phyloP scores from a whole-genome alignment of 2,113 vertebrate species.

The Melanerpes formicivorus region DNA sequence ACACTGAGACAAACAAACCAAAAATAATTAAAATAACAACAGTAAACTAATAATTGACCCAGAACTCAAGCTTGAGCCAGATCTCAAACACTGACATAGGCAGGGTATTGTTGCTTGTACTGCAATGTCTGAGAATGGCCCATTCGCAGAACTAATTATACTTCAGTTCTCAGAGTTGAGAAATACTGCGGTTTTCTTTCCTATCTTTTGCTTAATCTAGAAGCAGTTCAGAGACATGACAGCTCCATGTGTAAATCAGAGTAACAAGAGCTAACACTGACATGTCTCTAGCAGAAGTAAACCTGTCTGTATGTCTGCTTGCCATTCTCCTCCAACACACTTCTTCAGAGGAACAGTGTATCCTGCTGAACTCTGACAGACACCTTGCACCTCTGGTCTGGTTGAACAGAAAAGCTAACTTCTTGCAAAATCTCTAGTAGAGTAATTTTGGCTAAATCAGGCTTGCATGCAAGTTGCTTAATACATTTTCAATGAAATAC shows the following conservation, averaged over 20 bases:
- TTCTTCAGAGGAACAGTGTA: neutral
- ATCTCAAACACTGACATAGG: neutral
- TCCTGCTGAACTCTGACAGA: neutral
- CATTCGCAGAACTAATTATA: neutral
- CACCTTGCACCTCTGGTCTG: neutral
- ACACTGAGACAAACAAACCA: neutral
- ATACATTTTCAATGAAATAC: neutral
- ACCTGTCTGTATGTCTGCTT: neutral
- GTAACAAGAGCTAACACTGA: neutral
- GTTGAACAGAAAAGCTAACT: neutral
- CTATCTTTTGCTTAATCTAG: neutral
- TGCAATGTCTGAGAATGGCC: neutral
- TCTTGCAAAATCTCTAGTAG: neutral
- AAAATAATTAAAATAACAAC: neutral
- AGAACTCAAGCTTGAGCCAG: neutral
- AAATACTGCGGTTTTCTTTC: constrained; percentile 4
- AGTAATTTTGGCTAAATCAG: neutral
- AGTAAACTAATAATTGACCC: neutral
- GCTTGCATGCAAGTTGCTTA: neutral
- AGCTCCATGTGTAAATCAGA: neutral
- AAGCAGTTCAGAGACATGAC: neutral
- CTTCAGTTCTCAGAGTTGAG: neutral
- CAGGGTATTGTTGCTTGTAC: neutral
- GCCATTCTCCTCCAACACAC: accelerated
- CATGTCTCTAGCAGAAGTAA: neutral